These are phyloP conservation scores for Parapristionchus giblindavisi DNA, from an alignment of 2,888 invertebrate genomes.

Conservation along the genomic window DNA sequence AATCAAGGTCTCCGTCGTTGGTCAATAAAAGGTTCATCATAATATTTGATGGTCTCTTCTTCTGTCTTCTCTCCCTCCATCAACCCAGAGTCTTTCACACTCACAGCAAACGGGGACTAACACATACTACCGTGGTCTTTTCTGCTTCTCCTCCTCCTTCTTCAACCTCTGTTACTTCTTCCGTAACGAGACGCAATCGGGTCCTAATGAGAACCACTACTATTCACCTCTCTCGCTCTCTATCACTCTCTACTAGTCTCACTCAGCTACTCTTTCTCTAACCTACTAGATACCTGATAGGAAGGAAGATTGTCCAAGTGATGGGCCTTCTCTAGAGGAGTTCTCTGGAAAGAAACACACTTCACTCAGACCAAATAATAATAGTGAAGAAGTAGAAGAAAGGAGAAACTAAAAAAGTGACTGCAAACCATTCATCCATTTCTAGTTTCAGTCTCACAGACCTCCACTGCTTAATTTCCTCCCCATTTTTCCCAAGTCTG, in stretches of 20 bases:
- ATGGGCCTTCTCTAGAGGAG: constrained; percentile 68
- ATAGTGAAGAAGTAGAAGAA: not conserved
- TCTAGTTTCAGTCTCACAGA: not conserved
- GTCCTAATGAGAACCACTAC: not conserved
- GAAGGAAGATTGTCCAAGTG: constrained; percentile 69
- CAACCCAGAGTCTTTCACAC: too few species aligned
- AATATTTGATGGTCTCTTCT: constrained; percentile 32
- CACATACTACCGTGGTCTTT: too few species aligned
- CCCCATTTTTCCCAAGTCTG: not conserved
- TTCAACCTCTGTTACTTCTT: not conserved
- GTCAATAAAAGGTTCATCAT: constrained; percentile 39
- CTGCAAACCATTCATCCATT: constrained; percentile 3
- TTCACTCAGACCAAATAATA: constrained; percentile 15
- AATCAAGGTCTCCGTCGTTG: constrained; percentile 32
- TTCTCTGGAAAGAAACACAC: constrained; percentile 63
- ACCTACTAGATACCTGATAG: constrained; percentile 62
- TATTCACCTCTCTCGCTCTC: constrained; percentile 25
- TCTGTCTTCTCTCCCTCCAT: not conserved
- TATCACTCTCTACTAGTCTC: not conserved
- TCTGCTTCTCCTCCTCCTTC: too few species aligned
- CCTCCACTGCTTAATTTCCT: not conserved
- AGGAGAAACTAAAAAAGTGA: constrained; percentile 1
- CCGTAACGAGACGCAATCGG: not conserved
- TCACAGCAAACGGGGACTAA: too few species aligned
- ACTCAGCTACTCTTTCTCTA: constrained; percentile 7